Evolutionary conservation across 2,888 invertebrate genomes (phyloP).

Genomic region (Synanthedon myopaeformis): DNA sequence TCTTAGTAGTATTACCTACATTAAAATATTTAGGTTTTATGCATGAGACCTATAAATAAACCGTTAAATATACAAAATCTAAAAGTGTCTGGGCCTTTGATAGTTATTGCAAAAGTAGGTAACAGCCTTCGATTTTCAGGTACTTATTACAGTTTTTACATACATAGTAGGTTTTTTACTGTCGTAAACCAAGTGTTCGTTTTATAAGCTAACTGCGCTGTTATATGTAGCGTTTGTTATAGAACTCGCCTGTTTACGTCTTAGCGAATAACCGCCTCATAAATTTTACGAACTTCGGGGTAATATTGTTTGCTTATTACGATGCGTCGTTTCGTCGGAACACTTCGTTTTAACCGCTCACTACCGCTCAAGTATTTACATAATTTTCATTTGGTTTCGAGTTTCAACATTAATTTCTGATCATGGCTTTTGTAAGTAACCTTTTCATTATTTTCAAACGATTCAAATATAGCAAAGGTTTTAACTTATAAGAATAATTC

Average conservation of each 20-base stretch:
- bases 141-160: background rate
- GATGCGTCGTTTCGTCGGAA: slow-evolving; percentile 34
- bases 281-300: slow-evolving; percentile 52
- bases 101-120: no score
- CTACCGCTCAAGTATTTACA: slow-evolving; percentile 31
- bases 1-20: no score
- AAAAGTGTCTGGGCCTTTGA: no score
- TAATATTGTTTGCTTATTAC: slow-evolving; percentile 54
- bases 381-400: slow-evolving; percentile 38
- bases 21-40: no score
- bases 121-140: no score
- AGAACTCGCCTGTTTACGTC: slow-evolving; percentile 38
- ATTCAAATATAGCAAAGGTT: no score
- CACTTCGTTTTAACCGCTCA: slow-evolving; percentile 30
- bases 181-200: slow-evolving; percentile 7
- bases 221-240: slow-evolving; percentile 29
- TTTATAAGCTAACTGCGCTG: slow-evolving; percentile 25
- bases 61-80: no score
- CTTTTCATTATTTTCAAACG: no score
- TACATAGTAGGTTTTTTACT: no score
- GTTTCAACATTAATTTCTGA: background rate
- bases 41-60: no score
- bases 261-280: slow-evolving; percentile 50
- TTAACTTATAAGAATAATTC: no score
- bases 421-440: background rate